phyloP scores from a whole-genome alignment of 2,888 invertebrate species.

The Eulithis prunata region DNA sequence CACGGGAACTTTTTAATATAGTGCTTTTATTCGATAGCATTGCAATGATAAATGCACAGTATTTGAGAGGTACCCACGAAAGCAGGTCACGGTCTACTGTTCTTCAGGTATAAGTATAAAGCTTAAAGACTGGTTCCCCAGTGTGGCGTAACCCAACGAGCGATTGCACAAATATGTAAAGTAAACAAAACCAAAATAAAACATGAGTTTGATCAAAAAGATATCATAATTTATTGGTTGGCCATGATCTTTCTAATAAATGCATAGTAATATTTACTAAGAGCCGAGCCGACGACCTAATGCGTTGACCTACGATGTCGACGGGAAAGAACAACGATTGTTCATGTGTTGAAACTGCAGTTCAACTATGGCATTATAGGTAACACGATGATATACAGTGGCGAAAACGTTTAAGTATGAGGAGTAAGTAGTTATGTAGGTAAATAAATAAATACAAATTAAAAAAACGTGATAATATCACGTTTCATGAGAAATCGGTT shows the following conservation, averaged over 20 bases:
- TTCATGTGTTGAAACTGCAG: conserved; percentile 25
- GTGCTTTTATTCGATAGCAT: conserved; percentile 1
- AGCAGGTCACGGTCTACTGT: conserved; percentile 72
- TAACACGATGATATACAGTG: background rate
- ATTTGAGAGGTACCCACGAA: conserved; percentile 46
- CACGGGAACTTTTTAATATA: background rate
- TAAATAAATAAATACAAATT: no score
- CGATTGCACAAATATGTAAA: conserved; percentile 60
- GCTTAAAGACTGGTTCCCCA: conserved; percentile 62
- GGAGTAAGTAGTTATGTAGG: no score
- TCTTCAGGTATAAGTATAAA: conserved; percentile 56
- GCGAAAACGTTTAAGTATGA: background rate
- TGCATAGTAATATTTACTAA: conserved; percentile 48
- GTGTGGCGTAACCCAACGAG: conserved; percentile 61
- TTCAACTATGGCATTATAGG: conserved; percentile 22
- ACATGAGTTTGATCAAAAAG: conserved; percentile 30
- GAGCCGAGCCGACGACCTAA: conserved; percentile 38
- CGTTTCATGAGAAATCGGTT: no score
- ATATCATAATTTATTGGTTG: conserved; percentile 21
- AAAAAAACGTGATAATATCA: no score
- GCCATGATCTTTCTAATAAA: conserved; percentile 46
- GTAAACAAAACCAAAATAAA: conserved; percentile 41
- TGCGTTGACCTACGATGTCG: conserved; percentile 22
- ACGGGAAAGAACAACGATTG: conserved; percentile 36
- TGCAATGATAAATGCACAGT: conserved; percentile 23